Evolutionary conservation across 2,113 vertebrate species (phyloP), one percentile per base, ranked within the genome.

Genomic region (Nerophis ophidion): DNA sequence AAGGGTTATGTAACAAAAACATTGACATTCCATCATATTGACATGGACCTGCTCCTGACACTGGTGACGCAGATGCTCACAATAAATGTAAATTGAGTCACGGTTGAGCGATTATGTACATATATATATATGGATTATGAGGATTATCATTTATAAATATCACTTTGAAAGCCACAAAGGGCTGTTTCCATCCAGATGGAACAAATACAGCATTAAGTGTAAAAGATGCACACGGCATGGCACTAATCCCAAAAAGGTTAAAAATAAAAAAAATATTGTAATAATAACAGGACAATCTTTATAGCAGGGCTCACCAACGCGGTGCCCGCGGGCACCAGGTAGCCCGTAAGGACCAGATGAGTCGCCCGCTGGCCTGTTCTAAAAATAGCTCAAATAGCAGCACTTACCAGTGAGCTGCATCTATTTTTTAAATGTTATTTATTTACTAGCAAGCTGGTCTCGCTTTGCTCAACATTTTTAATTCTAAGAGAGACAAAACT

Each of bases 101-200:
- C 7, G 54, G 11, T 13, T 56, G 54, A 56, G 38, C 13, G 54
- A 56, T 56, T 56, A 56, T 42, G 38, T 6, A 13, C n/a, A 42
- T 42, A 56, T 17, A 42, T n/a, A 42, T 16, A 19, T 19, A 9
- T 17, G 54, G 16, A 42, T 55, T 55, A 55, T 17, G 36, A 19
- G 5, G 36, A 55, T 55, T 17, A 42, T 42, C 6, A n/a, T 14
- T 11, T 42, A 13, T 56, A 56, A 56, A 56, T 56, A 56, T 42
- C 10, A 17, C 5, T 56, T 56, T 56, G 19, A 42, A 42, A 56
- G 5, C 16, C 36, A 19, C 16, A 11, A 14, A 7, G 26, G 49
- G 9, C 1, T 50, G 11, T 13, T 33, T 11, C 10, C 2, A 6
- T 52, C 7, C 10, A 11, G 15, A 55, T 55, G 36, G 42, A 56